These are phyloP conservation scores for Bombus breviceps DNA, from an alignment of 1,140 invertebrate species.

Conservation along the genomic window DNA sequence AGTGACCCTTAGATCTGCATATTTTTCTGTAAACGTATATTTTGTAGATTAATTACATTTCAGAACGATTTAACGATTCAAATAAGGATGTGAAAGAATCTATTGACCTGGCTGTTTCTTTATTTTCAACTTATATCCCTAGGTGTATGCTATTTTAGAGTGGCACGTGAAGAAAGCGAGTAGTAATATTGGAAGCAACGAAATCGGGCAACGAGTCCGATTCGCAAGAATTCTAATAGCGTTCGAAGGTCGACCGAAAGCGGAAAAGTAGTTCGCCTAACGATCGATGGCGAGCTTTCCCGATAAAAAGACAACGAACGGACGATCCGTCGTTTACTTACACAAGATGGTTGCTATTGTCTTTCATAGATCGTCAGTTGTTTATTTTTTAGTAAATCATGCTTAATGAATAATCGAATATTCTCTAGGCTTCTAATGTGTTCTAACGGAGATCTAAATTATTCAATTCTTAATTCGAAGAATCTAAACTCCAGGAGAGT, in stretches of 20 bases:
- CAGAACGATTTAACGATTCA: neutral
- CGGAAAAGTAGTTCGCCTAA: constrained; percentile 57
- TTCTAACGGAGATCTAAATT: no score
- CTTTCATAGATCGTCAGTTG: neutral
- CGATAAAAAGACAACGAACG: constrained; percentile 29
- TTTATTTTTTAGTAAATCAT: neutral
- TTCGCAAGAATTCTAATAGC: constrained; percentile 65
- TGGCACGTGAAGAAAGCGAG: neutral
- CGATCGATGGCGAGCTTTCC: constrained; percentile 57
- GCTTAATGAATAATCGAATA: neutral
- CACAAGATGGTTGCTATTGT: neutral
- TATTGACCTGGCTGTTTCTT: no score
- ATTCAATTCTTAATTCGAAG: no score
- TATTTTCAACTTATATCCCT: neutral
- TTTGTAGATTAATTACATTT: neutral
- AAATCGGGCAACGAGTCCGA: constrained; percentile 46
- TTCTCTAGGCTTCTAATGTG: neutral
- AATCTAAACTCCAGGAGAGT: neutral
- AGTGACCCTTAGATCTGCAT: no score
- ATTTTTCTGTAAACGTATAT: neutral
- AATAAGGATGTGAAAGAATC: no score
- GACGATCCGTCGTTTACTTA: neutral
- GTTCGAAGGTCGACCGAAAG: constrained; percentile 62
- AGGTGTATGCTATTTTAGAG: neutral
- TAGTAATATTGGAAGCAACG: constrained; percentile 53